Conservation (phyloP, 2,888 invertebrate genomes). For the Helicoverpa assulta region DNA sequence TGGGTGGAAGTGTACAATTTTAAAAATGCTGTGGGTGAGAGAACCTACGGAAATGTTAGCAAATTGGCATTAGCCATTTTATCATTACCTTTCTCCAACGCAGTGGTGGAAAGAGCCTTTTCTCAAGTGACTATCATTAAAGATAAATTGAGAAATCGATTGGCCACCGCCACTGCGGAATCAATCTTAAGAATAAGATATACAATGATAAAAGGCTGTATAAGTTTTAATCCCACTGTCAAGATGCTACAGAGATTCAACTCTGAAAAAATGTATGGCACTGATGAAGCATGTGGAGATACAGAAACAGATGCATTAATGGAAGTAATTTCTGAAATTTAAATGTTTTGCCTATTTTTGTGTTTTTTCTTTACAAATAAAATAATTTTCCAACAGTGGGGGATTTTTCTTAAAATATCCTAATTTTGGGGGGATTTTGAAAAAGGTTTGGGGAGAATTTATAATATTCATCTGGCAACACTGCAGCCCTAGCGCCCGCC, state of each 20-base stretch:
- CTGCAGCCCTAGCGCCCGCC: conserved; percentile 31
- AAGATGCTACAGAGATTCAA: not conserved
- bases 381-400: too few species aligned
- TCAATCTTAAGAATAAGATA: not conserved
- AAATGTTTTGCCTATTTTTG: too few species aligned
- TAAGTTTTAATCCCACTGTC: not conserved
- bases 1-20: conserved; percentile 2
- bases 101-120: conserved; percentile 54
- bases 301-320: too few species aligned
- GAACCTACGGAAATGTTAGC: conserved; percentile 1
- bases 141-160: not conserved
- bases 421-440: too few species aligned
- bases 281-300: too few species aligned
- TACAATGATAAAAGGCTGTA: not conserved
- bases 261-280: not conserved
- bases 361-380: too few species aligned
- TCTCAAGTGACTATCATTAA: conserved; percentile 23
- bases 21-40: conserved; percentile 5
- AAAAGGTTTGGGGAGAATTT: too few species aligned
- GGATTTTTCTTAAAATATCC: too few species aligned
- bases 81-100: conserved; percentile 46
- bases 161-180: not conserved
- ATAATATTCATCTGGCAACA: too few species aligned
- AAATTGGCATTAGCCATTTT: conserved; percentile 22
- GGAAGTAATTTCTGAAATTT: too few species aligned